phyloP scores from a whole-genome alignment of 2,797 vertebrate genomes.

The Uromys caudimaculatus region DNA sequence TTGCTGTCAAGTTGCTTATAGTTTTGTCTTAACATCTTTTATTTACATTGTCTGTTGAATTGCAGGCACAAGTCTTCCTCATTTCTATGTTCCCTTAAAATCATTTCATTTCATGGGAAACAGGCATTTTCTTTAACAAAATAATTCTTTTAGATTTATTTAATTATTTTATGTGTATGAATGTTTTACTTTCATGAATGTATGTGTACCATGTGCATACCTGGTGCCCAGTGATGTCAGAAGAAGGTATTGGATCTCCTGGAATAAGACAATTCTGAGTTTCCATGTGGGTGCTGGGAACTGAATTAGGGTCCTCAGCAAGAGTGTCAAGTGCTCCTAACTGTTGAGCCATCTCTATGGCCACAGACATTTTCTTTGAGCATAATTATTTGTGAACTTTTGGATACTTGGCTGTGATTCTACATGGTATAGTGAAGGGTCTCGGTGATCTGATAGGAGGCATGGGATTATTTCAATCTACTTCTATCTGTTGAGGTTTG shows the following conservation, averaged over 20 bases:
- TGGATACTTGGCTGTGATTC: background rate
- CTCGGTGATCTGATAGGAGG: background rate
- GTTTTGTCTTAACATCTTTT: background rate
- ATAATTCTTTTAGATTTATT: background rate
- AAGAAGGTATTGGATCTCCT: no score
- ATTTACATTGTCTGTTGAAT: background rate
- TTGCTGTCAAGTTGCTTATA: background rate
- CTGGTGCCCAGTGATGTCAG: background rate
- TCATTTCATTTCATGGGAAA: slow-evolving; percentile 42
- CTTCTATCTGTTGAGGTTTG: no score
- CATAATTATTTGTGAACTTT: slow-evolving; percentile 19
- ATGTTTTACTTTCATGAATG: background rate
- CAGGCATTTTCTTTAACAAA: background rate
- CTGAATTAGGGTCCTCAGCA: background rate
- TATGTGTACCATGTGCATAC: background rate
- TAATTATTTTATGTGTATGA: background rate
- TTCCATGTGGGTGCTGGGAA: background rate
- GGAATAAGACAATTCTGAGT: background rate
- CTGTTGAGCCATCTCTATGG: background rate
- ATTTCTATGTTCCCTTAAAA: background rate
- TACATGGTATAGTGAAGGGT: background rate
- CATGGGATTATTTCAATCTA: no score
- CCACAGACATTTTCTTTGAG: background rate
- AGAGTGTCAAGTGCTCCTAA: background rate
- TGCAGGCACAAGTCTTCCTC: background rate